A percentile compares a stretch with the other conserved stretches of the same genome.
phyloP scores from a whole-genome alignment of 2,888 invertebrate species.

The Drosophila nr. fundita region DNA sequence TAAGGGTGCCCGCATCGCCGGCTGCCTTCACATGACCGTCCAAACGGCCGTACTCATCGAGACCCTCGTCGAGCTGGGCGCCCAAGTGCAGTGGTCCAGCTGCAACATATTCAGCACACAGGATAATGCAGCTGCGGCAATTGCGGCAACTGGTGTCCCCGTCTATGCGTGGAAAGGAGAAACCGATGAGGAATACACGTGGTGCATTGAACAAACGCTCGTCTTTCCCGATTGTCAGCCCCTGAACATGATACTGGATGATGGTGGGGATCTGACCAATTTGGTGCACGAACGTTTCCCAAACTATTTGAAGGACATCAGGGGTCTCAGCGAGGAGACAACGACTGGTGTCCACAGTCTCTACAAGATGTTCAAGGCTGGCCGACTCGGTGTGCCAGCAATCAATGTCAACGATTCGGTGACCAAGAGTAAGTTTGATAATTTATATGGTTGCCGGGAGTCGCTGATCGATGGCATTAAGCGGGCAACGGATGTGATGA shows the following conservation, averaged over 20 bases:
- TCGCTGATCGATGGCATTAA: constrained; percentile 99
- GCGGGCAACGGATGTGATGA: constrained; percentile 99
- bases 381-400: constrained; percentile 95
- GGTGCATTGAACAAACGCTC: constrained; percentile 99
- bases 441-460: constrained; percentile 99
- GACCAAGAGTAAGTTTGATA: constrained; percentile 99
- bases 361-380: constrained; percentile 96
- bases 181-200: constrained; percentile 98
- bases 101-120: constrained; percentile 99
- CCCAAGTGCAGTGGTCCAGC: constrained; percentile 99
- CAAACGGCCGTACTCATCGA: constrained; percentile 99
- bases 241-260: constrained; percentile 98
- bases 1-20: constrained; percentile 97
- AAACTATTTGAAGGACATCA: constrained; percentile 91
- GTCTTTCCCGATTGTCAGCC: constrained; percentile 90
- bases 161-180: constrained; percentile 99
- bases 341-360: constrained; percentile 99
- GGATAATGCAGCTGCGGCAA: constrained; percentile 99
- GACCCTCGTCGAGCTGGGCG: constrained; percentile 97
- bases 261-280: constrained; percentile 99
- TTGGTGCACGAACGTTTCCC: constrained; percentile 97
- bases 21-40: constrained; percentile 99
- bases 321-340: constrained; percentile 98
- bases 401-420: constrained; percentile 99
- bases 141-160: constrained; percentile 96